Evolutionary conservation across 2,113 vertebrate species (phyloP), one percentile per base, ranked within the genome.

Genomic region (Prochilodus magdalenae): DNA sequence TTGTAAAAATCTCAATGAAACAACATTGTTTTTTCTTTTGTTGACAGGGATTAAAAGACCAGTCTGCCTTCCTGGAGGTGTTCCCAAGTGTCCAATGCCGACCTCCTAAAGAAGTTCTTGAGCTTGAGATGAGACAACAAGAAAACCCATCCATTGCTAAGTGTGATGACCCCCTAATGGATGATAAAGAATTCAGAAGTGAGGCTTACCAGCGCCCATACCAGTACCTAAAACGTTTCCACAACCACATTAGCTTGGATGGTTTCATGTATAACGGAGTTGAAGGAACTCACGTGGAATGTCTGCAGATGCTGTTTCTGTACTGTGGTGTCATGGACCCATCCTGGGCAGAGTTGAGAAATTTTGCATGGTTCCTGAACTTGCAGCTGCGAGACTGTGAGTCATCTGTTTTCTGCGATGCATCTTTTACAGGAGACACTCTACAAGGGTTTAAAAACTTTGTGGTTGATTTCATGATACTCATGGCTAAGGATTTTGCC

Each of bases 401-500:
- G 85, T 89, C 90, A 1, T 99, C 97, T 4, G 89, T 94, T 24
- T 99, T 98, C 67, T 99, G 98, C 87, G 77, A 97, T n/a, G 72
- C 87, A 2, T 7, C 0, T 0, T 90, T 96, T 33, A 90, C 92
- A 5, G 90, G 91, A n/a, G 97, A 99, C 87, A 95, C 94, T 0
- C 80, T 99, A 57, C 72, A 33, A 0, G 97, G 98, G 30, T 99
- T 99, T 90, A 99, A 96, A 92, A 95, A 88, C 77, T 99, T 99
- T 87, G 97, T 99, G 3, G 97, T 99, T 3, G 87, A 93, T 73
- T 99, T 98, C 90, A 97, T 99, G 98, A 96, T 98, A 88, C 83
- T 96, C 26, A 99, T 99, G 98, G 97, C 98, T 0, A 96, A 96
- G 60, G 98, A 99, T 84, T 99, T 99, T 76, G 96, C 97, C 14